Conservation (phyloP, 2,888 invertebrate genomes). For the Eristalis intricaria region DNA sequence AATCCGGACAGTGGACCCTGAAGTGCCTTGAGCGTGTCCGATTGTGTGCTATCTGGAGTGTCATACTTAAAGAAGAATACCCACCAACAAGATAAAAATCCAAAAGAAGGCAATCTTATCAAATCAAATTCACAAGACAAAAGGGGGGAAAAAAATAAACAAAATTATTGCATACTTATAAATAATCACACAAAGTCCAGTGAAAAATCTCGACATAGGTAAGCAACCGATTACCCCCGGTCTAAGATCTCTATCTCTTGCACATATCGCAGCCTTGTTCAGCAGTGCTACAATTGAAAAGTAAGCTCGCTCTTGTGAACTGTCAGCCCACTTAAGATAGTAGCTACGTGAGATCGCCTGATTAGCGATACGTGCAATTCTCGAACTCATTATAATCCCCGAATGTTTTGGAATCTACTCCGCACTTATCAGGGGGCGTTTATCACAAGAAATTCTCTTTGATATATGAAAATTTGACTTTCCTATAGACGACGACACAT, state of each 20-base stretch:
- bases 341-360: slow-evolving; percentile 45
- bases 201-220: slow-evolving; percentile 25
- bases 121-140: background rate
- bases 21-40: background rate
- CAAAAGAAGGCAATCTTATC: background rate
- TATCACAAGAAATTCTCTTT: background rate
- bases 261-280: background rate
- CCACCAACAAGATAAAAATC: background rate
- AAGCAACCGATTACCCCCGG: slow-evolving; percentile 45
- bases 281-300: background rate
- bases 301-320: background rate
- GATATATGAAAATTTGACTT: slow-evolving; percentile 1
- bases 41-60: background rate
- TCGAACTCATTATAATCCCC: slow-evolving; percentile 3
- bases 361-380: slow-evolving; percentile 46
- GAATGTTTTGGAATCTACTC: slow-evolving; percentile 2
- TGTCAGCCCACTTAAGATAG: slow-evolving; percentile 54
- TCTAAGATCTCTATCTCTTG: slow-evolving; percentile 16
- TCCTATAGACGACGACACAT: background rate
- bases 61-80: background rate
- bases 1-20: background rate
- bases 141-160: background rate
- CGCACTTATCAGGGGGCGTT: background rate
- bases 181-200: slow-evolving; percentile 31
- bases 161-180: background rate